Base-by-base conservation (phyloP, 2,113 vertebrate genomes). In the Polypterus senegalus region DNA sequence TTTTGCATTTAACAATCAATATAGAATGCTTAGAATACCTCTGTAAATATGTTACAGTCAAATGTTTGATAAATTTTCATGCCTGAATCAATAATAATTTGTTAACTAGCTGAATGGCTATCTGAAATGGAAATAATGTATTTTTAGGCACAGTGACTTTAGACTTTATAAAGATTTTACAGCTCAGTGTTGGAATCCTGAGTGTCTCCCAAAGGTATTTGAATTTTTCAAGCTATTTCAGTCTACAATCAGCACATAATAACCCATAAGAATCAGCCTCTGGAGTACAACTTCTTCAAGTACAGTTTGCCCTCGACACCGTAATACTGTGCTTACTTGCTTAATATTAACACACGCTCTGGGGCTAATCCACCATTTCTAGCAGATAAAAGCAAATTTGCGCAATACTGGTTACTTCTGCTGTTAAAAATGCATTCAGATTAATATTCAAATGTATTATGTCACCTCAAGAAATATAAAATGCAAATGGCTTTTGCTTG, bases 381-480 rank as follows among this genome's bases (percentile, higher is more conserved):
- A 57, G 60, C 57, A 64, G 53, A 71, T 71, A 71, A 73, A 73
- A 71, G 69, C 60, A 64, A 69, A 75, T 75, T 72, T 73, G 67
- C 67, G 70, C 63, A 69, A 69, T 57, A 63, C 63, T 70, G 64
- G 58, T 68, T 63, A 70, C 63, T 61, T 60, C 66, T 64, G 64
- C 68, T 54, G 62, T 63, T 71, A 49, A 70, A 69, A 61, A 71
- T 71, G 63, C 67, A 66, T 59, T 67, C 63, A 61, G 61, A 73
- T 70, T 67, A 73, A 75, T 73, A 75, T 73, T 75, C 63, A 69
- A 66, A 75, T 70, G 57, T 58, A 69, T 59, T 72, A 69, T 63
- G 59, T 71, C 61, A 75, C 73, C 69, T 71, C 70, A 67, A 72
- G 73, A 71, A 67, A 75, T 67, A 52, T 67, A 73, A 72, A 67